phyloP scores from a whole-genome alignment of 1,140 invertebrate genomes.

The Tetramorium parvispinum region DNA sequence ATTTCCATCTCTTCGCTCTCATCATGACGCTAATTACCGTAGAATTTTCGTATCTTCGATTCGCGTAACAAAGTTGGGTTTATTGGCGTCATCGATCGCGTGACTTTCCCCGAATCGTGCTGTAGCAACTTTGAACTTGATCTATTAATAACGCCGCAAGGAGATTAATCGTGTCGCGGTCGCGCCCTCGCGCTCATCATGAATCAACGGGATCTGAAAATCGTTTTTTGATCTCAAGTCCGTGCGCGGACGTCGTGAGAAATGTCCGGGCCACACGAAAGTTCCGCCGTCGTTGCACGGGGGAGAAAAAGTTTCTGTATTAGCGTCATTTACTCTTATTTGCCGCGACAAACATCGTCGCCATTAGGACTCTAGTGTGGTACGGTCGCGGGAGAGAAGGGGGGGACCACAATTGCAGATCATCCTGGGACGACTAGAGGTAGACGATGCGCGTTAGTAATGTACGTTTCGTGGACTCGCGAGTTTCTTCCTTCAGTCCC shows the following conservation, averaged over 20 bases:
- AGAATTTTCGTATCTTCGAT: constrained; percentile 28
- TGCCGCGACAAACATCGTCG: constrained; percentile 18
- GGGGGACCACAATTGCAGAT: constrained; percentile 12
- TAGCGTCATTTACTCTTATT: constrained; percentile 46
- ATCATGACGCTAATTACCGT: constrained; percentile 25
- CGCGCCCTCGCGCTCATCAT: background rate
- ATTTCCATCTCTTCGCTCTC: background rate
- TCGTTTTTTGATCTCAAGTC: constrained; percentile 33
- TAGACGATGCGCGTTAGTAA: constrained; percentile 3
- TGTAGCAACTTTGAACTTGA: constrained; percentile 28
- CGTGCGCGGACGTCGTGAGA: constrained; percentile 7
- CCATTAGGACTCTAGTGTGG: background rate
- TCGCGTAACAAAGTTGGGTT: background rate
- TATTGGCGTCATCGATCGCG: constrained; percentile 1
- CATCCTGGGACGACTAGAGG: constrained; percentile 31
- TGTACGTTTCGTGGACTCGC: constrained; percentile 12
- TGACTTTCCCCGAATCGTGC: background rate
- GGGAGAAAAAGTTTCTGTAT: constrained; percentile 42
- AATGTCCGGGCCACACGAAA: constrained; percentile 4
- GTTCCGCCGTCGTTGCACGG: background rate
- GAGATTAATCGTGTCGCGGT: constrained; percentile 8
- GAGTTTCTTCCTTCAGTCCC: background rate
- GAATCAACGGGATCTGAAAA: constrained; percentile 20
- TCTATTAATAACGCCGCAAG: constrained; percentile 37
- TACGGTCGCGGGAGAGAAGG: too few species aligned